Percentiles rank a stretch among this genome's conserved stretches.
phyloP scores from a whole-genome alignment of 1,140 invertebrate species.

The Drosophila ogumai region DNA sequence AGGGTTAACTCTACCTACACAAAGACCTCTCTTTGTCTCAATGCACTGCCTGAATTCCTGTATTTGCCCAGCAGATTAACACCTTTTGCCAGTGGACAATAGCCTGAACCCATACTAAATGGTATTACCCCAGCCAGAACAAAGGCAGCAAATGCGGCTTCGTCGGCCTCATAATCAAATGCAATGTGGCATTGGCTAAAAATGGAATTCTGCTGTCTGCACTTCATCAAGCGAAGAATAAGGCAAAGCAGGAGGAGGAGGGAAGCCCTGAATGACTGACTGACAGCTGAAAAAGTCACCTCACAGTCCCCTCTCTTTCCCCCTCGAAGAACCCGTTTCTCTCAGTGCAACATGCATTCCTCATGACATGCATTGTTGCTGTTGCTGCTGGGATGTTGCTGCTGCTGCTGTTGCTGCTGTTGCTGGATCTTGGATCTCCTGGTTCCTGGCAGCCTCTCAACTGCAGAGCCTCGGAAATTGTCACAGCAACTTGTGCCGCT shows the following conservation, averaged over 20 bases:
- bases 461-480: slow-evolving; percentile 67
- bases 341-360: slow-evolving; percentile 76
- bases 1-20: slow-evolving; percentile 15
- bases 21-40: slow-evolving; percentile 37
- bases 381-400: slow-evolving; percentile 29
- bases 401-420: slow-evolving; percentile 18
- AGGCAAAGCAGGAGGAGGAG: slow-evolving; percentile 16
- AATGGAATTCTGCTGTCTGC: slow-evolving; percentile 79
- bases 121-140: slow-evolving; percentile 19
- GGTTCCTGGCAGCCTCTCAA: slow-evolving; percentile 34
- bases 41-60: slow-evolving; percentile 13
- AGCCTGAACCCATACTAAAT: background rate
- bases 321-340: slow-evolving; percentile 54
- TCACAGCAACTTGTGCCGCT: slow-evolving; percentile 50
- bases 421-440: slow-evolving; percentile 24
- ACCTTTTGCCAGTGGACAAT: slow-evolving; percentile 58
- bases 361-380: slow-evolving; percentile 76
- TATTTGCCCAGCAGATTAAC: slow-evolving; percentile 74
- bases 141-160: slow-evolving; percentile 33
- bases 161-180: slow-evolving; percentile 70
- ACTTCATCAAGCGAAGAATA: slow-evolving; percentile 56
- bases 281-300: slow-evolving; percentile 64
- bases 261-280: slow-evolving; percentile 28
- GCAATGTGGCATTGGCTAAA: slow-evolving; percentile 78
- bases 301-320: slow-evolving; percentile 8